These are phyloP conservation scores for Formica exsecta DNA, from an alignment of 1,140 invertebrate genomes.

Conservation along the genomic window DNA sequence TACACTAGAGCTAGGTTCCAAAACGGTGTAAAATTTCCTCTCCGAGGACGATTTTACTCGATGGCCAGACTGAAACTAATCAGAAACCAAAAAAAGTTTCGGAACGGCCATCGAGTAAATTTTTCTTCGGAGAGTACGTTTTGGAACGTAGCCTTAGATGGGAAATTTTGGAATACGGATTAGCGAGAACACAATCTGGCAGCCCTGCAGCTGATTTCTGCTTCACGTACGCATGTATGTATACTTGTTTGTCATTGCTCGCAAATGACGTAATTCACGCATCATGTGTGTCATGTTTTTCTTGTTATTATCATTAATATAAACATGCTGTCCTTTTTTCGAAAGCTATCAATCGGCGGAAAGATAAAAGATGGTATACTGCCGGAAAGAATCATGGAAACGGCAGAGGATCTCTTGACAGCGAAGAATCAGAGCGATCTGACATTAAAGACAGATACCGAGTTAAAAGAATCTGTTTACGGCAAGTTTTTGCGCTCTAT, in stretches of 20 bases:
- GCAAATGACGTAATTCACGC: constrained; percentile 29
- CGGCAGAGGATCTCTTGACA: constrained; percentile 78
- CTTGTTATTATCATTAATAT: constrained; percentile 13
- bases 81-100: too few relatives aligned
- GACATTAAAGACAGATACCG: constrained; percentile 86
- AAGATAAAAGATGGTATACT: constrained; percentile 84
- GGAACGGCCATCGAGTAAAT: too few relatives aligned
- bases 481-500: constrained; percentile 85
- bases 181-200: too few relatives aligned
- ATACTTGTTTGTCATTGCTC: not conserved
- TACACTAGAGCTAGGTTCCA: too few relatives aligned
- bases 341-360: constrained; percentile 83
- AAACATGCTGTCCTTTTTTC: constrained; percentile 85
- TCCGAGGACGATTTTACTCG: too few relatives aligned
- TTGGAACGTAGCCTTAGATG: too few relatives aligned
- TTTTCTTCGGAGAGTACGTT: too few relatives aligned
- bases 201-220: too few relatives aligned
- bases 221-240: too few relatives aligned
- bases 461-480: constrained; percentile 90
- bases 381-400: constrained; percentile 80
- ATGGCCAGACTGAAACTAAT: too few relatives aligned
- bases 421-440: constrained; percentile 73
- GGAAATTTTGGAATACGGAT: too few relatives aligned
- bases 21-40: too few relatives aligned
- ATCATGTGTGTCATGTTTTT: constrained; percentile 26